Base-by-base conservation (phyloP, 2,113 vertebrate genomes). In the Nicator chloris region DNA sequence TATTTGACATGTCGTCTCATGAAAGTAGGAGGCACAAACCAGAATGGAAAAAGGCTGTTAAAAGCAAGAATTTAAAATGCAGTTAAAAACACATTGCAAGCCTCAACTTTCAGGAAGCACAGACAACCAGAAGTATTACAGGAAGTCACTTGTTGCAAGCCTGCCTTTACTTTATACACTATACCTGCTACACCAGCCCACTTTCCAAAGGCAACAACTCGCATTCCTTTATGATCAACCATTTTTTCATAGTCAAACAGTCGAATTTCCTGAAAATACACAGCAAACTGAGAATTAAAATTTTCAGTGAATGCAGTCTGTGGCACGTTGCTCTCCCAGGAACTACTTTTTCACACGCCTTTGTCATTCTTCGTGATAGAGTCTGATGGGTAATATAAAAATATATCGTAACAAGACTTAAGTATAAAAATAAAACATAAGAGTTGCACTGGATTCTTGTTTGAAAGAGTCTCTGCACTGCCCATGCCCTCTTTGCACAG, bases 221-320 rank as follows among this genome's bases (percentile, higher is more conserved):
- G 98, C 83, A 96, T 97, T 88, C 99, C 99, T 94, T 98, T 99
- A 49, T 98, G 96, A 70, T 99, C 99, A 71, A 99, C 99, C 99
- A 99, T 99, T 98, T 99, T 99, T 97, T 99, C 99, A 91, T 99
- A 99, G 98, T 99, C 99, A 94, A 99, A 99, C 65, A 99, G 98
- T 85, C 99, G 98, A 76, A 99, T 98, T 96, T 99, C 98, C 99
- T 99, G 96, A 86, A 95, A 91, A 96, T 27, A 96, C 82, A 97
- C 11, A 95, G 88, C 68, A 96, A 93, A 89, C 57, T 94, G 81
- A 91, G 78, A 31, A 86, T 93, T 92, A 92, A 86, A 89, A 85
- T 77, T 94, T 88, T 63, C 60, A 86, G 65, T 50, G 73, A 75
- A 88, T 82, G 83, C 93, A 87, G 83, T 42, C 28, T 42, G 86